phyloP scores from a whole-genome alignment of 1,140 invertebrate species.

The Drosophila willistoni region DNA sequence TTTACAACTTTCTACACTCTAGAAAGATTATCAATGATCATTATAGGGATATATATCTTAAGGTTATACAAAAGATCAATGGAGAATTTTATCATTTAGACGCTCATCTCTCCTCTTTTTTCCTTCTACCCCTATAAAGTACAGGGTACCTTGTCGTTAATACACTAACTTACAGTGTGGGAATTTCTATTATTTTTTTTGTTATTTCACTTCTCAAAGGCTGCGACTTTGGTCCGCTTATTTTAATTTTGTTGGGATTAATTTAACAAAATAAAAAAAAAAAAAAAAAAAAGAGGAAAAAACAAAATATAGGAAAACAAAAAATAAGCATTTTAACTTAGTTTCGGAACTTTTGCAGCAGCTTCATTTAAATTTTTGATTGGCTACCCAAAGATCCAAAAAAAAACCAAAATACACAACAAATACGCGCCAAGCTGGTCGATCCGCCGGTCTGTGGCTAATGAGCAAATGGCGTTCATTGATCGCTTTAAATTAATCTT shows the following conservation, averaged over 20 bases:
- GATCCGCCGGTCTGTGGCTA: conserved; percentile 65
- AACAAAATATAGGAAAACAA: conserved; percentile 10
- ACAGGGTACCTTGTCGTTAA: not conserved
- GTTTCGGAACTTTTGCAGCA: conserved; percentile 69
- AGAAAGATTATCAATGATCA: too few relatives aligned
- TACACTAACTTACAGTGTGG: not conserved
- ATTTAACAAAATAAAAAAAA: conserved; percentile 58
- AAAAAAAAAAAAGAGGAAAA: conserved; percentile 4
- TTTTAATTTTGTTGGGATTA: conserved; percentile 50
- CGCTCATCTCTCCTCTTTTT: too few relatives aligned
- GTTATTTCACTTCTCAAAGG: conserved; percentile 36
- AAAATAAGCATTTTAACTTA: conserved; percentile 68
- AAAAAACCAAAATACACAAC: conserved; percentile 17
- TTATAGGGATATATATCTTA: too few relatives aligned
- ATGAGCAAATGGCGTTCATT: conserved; percentile 81
- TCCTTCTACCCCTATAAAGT: too few relatives aligned
- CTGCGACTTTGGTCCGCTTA: conserved; percentile 12
- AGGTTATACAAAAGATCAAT: too few relatives aligned
- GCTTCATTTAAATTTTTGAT: conserved; percentile 82
- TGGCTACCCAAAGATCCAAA: conserved; percentile 60
- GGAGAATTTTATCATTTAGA: too few relatives aligned
- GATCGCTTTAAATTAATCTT: conserved; percentile 82
- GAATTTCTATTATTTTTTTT: conserved; percentile 19
- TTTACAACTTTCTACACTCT: too few relatives aligned
- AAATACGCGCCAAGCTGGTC: conserved; percentile 55